Base-by-base conservation (phyloP, 2,888 invertebrate genomes). In the Danaus chrysippus region DNA sequence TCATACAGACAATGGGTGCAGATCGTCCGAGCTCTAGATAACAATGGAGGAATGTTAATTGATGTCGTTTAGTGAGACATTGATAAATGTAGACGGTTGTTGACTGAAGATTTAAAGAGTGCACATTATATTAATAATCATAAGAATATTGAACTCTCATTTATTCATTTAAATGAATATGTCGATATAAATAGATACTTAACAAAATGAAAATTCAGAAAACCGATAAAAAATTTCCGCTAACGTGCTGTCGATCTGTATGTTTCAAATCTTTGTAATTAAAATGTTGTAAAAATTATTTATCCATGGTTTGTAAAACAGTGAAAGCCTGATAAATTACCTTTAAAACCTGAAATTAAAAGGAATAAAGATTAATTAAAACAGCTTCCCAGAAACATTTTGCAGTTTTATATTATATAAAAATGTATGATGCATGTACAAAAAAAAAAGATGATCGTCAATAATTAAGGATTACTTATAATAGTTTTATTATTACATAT, bases 251-350 rank as follows among this genome's bases (percentile, higher is more conserved):
- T 34, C 2, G 23, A 6, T 34, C 23, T 34, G 23, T 34, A 3
- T 2, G 3, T 34, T 34, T 34, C 23, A 34, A 34, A 34, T 34
- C 23, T 34, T 34, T 34, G 0, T 34, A 6, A 34, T 34, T 34
- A 6, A 34, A 34, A 34, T 34, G 3, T 34, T 5, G 23, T 3
- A 34, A 34, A 17, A 8, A 49, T 49, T 11, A 49, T 49, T 49
- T 49, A n/a, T 49, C 49, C 17, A 49, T 17, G n/a, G 49, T 49
- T 49, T 49, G 49, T 10, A 49, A n/a, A 5, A 49, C 49, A 9
- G 49, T 49, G 17, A 49, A 49, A 9, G 49, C 49, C 17, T 49
- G 49, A 17, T 49, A 49, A 10, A 5, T 49, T 10, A 49, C 17
- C 17, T 49, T 49, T 11, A 49, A 49, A 17, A 49, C 49, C 49